These are phyloP conservation scores for Hucho hucho DNA, from an alignment of 2,113 vertebrate species.

Conservation along the genomic window DNA sequence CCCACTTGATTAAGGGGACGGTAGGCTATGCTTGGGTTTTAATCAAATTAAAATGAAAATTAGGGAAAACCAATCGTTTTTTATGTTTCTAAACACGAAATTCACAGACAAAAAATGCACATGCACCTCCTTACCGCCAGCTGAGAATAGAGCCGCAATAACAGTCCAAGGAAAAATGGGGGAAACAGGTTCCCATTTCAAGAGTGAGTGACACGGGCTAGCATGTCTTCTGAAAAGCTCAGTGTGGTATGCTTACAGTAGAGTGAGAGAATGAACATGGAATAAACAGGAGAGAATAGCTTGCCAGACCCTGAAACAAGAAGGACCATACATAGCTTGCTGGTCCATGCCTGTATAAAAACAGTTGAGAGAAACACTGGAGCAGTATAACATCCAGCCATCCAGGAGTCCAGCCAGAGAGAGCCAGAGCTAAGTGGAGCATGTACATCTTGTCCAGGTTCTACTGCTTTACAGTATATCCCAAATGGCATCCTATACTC, in stretches of 20 bases:
- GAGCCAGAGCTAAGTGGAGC: constrained; percentile 67
- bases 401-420: constrained; percentile 63
- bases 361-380: background rate
- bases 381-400: constrained; percentile 57
- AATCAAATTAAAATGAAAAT: too few relatives aligned
- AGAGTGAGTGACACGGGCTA: constrained; percentile 10
- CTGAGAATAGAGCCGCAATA: too few relatives aligned
- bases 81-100: too few relatives aligned
- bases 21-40: too few relatives aligned
- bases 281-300: background rate
- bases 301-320: background rate
- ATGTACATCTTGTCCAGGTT: constrained; percentile 71
- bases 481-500: too few relatives aligned
- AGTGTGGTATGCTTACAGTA: constrained; percentile 1
- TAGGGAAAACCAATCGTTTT: too few relatives aligned
- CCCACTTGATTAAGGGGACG: too few relatives aligned
- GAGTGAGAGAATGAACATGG: background rate
- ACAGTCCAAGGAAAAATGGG: background rate
- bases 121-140: background rate
- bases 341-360: background rate
- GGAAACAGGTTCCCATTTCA: constrained; percentile 46
- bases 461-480: constrained; percentile 28
- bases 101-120: background rate
- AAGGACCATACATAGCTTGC: background rate
- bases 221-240: constrained; percentile 58